Percentiles rank a stretch among this genome's conserved stretches.
Conservation (phyloP, 2,113 vertebrate species). For the Tachysurus vachellii region DNA sequence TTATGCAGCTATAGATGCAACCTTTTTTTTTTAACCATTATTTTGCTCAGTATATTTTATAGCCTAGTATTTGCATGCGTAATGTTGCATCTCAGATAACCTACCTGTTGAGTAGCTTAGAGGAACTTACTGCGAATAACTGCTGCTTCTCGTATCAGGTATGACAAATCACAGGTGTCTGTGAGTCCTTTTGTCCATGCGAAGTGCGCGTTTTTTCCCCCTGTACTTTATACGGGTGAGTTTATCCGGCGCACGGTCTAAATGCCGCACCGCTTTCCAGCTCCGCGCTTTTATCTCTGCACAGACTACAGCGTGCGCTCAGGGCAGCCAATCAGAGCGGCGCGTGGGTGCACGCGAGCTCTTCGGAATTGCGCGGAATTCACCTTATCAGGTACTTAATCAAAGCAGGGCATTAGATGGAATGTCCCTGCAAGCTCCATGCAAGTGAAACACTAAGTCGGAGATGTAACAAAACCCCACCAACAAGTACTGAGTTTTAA, state of each 20-base stretch:
- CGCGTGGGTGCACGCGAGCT: conserved; percentile 28
- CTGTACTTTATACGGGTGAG: neutral
- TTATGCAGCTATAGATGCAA: neutral
- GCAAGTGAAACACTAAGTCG: neutral
- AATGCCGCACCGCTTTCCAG: conserved; percentile 11
- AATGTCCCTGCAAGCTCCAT: neutral
- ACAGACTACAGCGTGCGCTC: conserved; percentile 26
- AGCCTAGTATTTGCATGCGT: too few species aligned
- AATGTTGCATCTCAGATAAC: neutral
- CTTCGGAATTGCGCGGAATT: neutral
- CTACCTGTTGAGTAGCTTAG: conserved; percentile 40
- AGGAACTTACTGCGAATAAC: conserved; percentile 18
- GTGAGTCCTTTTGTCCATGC: neutral
- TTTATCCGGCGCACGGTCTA: neutral
- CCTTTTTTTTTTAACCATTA: neutral
- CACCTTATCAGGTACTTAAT: neutral
- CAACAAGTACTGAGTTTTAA: neutral
- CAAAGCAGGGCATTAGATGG: neutral
- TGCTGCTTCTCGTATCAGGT: neutral
- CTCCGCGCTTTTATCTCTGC: conserved; percentile 40
- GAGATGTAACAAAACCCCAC: neutral
- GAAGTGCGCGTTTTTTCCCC: neutral
- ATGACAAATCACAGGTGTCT: neutral
- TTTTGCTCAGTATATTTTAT: neutral
- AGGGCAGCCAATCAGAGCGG: conserved; percentile 42